Percentiles rank a stretch among this genome's conserved stretches.
Conservation (phyloP, 2,888 invertebrate genomes). For the Heteropelma amictum region DNA sequence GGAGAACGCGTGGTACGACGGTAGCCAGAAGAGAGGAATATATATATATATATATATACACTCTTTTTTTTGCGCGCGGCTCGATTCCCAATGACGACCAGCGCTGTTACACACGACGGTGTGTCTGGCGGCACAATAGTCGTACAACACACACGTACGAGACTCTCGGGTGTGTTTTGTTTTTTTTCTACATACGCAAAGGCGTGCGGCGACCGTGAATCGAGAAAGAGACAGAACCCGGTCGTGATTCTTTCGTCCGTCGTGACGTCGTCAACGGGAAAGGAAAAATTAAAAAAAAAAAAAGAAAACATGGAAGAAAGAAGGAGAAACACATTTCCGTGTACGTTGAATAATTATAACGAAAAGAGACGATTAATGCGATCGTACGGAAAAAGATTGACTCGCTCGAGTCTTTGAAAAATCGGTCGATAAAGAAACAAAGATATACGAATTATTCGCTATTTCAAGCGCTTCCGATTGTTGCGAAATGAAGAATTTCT, state of each 20-base stretch:
- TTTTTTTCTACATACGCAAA: background rate
- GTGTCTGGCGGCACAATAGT: constrained; percentile 21
- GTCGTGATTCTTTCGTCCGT: background rate
- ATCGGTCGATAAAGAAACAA: background rate
- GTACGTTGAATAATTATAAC: too few species aligned
- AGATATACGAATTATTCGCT: too few species aligned
- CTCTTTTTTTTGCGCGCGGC: constrained; percentile 29
- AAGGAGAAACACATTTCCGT: too few species aligned
- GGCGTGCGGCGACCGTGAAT: constrained; percentile 19
- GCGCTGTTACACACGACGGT: constrained; percentile 13
- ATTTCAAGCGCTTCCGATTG: too few species aligned
- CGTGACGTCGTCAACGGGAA: background rate
- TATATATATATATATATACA: too few species aligned
- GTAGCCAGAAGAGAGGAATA: too few species aligned
- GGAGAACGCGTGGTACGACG: background rate
- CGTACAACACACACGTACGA: background rate
- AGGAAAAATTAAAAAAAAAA: background rate
- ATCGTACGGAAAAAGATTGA: too few species aligned
- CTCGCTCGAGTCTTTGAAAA: too few species aligned
- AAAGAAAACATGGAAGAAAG: background rate
- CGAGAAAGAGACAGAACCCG: constrained; percentile 1
- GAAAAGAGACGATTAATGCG: too few species aligned
- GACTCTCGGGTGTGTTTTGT: background rate
- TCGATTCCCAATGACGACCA: constrained; percentile 18
- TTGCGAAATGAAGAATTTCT: background rate